Base-by-base conservation (phyloP, 2,113 vertebrate genomes). In the Merops nubicus region DNA sequence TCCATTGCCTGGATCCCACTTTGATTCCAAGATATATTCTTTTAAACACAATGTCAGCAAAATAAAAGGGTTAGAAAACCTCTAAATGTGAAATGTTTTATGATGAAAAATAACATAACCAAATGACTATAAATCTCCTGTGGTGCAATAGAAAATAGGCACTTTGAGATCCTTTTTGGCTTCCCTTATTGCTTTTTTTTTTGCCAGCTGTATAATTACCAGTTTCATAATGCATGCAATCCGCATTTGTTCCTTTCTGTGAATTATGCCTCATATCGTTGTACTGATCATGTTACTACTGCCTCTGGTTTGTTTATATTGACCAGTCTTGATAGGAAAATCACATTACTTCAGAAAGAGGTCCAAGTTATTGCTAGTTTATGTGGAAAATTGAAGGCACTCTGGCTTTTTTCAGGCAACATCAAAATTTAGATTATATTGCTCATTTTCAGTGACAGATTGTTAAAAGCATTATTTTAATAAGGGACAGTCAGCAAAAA, bases 181-280 rank as follows among this genome's bases (percentile, higher is more conserved):
- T 67, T 8, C 6, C 15, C 28, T 57, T 82, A 63, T 5, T 43
- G 6, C 5, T 64, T 64, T 79, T 91, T 64, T 64, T 79, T 91
- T 59, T 69, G 54, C 67, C 62, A 68, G 42, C 13, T 64, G 64
- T 85, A 33, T 63, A 91, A 87, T 87, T 91, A 54, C 28, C 34
- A 25, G 9, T 84, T 76, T 85, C 68, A 89, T 81, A 86, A 62
- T 29, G 36, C 11, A 48, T 33, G 11, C 51, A 68, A 78, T 78
- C 56, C 78, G 8, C 47, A 47, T 81, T 75, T 68, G 18, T 21
- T 75, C 8, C 42, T 88, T 95, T 81, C 56, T 72, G 12, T 67
- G 43, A 83, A 67, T 76, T 83, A 56, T 29, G 26, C 7, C 15
- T 67, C 29, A 18, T 7, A 10, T 70, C 2, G 1, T 70, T 67